These are phyloP conservation scores for Cassiopea andromeda DNA, from an alignment of 30 jellyfish, hydroid and myxozoan species.

Conservation along the genomic window DNA sequence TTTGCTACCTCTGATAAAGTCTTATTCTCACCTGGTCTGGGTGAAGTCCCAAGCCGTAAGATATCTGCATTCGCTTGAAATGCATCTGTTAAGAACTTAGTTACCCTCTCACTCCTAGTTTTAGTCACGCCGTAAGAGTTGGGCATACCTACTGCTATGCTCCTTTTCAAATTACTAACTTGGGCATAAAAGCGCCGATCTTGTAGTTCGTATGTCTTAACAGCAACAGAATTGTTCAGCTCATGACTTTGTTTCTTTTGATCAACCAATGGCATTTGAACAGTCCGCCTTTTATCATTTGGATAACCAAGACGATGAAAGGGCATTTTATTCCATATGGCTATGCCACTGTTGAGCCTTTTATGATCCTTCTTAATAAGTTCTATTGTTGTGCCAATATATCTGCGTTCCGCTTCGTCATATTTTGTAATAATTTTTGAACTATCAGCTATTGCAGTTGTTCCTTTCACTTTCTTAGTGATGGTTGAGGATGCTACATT, in stretches of 20 bases:
- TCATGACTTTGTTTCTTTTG: neutral
- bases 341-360: neutral
- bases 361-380: conserved; percentile 31
- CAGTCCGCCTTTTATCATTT: conserved; percentile 3
- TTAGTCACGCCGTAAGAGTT: neutral
- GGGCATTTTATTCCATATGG: conserved; percentile 51
- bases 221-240: conserved; percentile 23
- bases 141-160: neutral
- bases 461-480: neutral
- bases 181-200: neutral
- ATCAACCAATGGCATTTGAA: neutral
- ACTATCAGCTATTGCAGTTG: conserved; percentile 53
- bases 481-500: neutral
- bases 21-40: conserved; percentile 8
- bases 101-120: conserved; percentile 29
- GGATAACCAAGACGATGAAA: conserved; percentile 44
- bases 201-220: conserved; percentile 2
- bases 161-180: neutral
- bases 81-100: conserved; percentile 36
- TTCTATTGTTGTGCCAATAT: conserved; percentile 52
- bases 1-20: neutral
- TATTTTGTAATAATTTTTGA: conserved; percentile 46
- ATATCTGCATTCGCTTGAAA: conserved; percentile 35
- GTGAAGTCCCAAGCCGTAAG: conserved; percentile 33
- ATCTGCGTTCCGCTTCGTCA: conserved; percentile 57